Base-by-base conservation (phyloP, 37 sponge, comb jelly and placozoan species). In the Halichondria panicea region DNA sequence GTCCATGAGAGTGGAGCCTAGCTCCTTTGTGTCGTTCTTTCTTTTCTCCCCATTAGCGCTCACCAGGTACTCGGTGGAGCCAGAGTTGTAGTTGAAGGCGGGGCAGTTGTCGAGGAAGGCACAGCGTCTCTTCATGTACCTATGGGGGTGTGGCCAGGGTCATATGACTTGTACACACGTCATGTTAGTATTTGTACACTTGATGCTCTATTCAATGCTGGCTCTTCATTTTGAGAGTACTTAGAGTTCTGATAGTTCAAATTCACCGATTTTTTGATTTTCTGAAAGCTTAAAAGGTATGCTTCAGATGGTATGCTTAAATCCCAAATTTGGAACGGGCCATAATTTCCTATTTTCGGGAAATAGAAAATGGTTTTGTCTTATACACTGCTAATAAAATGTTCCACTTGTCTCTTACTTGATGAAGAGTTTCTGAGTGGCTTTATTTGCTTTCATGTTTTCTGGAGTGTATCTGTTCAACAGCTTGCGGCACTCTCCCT, bases 1-100 rank as follows among this genome's bases (percentile, higher is more conserved):
- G 35, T 75, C 75, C 95, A 94, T 87, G 33, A 94, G 70, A 6
- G 88, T 88, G 43, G 88, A 87, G 31, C 95, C 91, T 0, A 94
- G 84, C 18, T 91, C 68, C 1, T 63, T 24, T 2, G 88, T 92
- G 80, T 92, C 81, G 43, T 85, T 77, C 44, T 28, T 55, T 18
- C 28, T 11, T 24, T 31, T 37, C 38, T 72, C 22, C 27, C 76
- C 44, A 56, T 55, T 60, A 3, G 19, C 35, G 55, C 6, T 4
- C 1, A 27, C 30, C 35, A 60, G 6, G 72, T 72, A 66, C 44
- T 73, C 74, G 18, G 63, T 45, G 19, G 65, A 39, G 0, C 57
- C 55, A 64, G 43, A 30, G 72, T 72, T 88, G 68, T 44, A 85
- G 57, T 74, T 84, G 79, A 79, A 93, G 63, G 78, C 72, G 30